A percentile compares a stretch with the other conserved stretches of the same genome.
These are phyloP conservation scores for Dolomedes plantarius DNA, from an alignment of 2,888 invertebrate species.

Conservation along the genomic window DNA sequence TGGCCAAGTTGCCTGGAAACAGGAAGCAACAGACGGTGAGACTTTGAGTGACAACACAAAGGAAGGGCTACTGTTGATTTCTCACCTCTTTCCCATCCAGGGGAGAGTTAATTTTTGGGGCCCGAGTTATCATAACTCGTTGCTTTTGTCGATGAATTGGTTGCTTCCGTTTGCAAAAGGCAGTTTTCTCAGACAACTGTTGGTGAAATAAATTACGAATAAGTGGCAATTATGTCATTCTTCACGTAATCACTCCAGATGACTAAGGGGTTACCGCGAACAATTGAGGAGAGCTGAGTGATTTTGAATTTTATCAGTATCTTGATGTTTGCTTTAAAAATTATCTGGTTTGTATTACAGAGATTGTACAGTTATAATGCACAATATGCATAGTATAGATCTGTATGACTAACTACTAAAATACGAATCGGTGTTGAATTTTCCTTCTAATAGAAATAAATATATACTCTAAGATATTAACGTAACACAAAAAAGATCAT, in stretches of 20 bases:
- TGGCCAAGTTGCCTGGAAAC: conserved; percentile 33
- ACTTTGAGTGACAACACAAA: conserved; percentile 17
- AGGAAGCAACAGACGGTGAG: conserved; percentile 39
- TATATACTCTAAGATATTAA: too few relatives aligned
- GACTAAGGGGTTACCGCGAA: too few relatives aligned
- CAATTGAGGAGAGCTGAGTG: too few relatives aligned
- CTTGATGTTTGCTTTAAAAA: background rate
- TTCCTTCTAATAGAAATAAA: too few relatives aligned
- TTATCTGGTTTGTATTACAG: background rate
- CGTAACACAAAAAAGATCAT: too few relatives aligned
- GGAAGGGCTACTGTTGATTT: background rate
- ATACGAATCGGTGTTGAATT: too few relatives aligned
- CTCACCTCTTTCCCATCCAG: background rate
- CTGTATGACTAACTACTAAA: too few relatives aligned
- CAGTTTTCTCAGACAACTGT: background rate
- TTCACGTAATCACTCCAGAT: background rate
- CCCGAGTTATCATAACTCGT: background rate
- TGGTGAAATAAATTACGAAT: background rate
- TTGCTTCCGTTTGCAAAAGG: background rate
- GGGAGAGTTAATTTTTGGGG: background rate
- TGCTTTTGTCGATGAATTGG: background rate
- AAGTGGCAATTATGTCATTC: background rate
- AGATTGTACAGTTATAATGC: too few relatives aligned
- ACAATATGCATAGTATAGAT: too few relatives aligned
- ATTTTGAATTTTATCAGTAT: background rate